Percentiles rank a stretch among this genome's conserved stretches.
Conservation (phyloP, 2,797 vertebrate species). For the Molossus molossus region DNA sequence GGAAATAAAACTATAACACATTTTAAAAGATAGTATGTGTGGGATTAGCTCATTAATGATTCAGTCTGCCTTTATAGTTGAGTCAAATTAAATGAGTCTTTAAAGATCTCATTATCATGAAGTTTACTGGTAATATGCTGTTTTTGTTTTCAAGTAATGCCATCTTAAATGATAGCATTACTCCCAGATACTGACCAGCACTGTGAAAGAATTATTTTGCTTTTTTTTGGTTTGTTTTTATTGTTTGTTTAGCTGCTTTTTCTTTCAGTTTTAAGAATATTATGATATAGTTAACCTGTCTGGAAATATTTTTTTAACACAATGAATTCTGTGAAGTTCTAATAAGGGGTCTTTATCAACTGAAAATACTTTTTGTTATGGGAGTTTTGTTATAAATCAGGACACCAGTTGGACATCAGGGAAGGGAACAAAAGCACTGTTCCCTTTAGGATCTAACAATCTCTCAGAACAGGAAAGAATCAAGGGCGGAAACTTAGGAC, state of each 20-base stretch:
- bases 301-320: not conserved
- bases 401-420: not conserved
- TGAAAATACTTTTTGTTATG: not conserved
- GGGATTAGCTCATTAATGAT: not conserved
- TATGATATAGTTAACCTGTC: not conserved
- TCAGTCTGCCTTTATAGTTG: not conserved
- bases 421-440: not conserved
- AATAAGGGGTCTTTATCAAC: not conserved
- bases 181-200: conserved; percentile 43
- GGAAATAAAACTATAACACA: not conserved
- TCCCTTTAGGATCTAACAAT: not conserved
- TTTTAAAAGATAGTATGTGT: conserved; percentile 12
- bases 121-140: not conserved
- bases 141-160: conserved; percentile 20
- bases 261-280: conserved; percentile 38
- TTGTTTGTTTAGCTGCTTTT: conserved; percentile 12
- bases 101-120: conserved; percentile 37
- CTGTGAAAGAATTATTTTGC: conserved; percentile 27
- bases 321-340: conserved; percentile 43
- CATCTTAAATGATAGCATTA: conserved; percentile 5
- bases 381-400: conserved; percentile 14
- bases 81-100: conserved; percentile 5
- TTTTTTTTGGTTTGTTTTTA: not conserved
- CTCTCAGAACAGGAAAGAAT: not conserved
- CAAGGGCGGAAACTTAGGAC: not conserved